Evolutionary conservation across 2,888 invertebrate genomes (phyloP).

Genomic region (Syrista parreyssii): DNA sequence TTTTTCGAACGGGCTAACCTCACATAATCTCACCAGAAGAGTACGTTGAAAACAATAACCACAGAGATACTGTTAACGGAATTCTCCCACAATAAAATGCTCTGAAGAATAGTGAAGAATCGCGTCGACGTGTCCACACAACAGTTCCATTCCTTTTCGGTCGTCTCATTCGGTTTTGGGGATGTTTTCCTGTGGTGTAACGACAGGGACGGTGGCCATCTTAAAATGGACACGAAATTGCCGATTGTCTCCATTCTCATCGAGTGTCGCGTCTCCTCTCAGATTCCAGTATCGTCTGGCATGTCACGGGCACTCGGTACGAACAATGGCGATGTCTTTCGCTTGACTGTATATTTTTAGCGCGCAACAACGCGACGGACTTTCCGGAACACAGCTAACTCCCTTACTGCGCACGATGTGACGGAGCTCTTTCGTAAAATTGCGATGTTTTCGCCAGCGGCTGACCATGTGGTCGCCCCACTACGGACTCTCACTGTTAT

Average conservation of each 20-base stretch:
- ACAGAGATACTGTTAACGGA: constrained; percentile 55
- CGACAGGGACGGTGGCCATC: neutral
- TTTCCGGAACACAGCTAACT: neutral
- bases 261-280: neutral
- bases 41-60: constrained; percentile 54
- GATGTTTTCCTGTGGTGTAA: neutral
- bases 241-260: neutral
- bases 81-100: constrained; percentile 57
- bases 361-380: neutral
- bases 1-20: neutral
- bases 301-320: neutral
- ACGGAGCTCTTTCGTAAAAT: neutral
- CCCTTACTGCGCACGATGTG: neutral
- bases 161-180: neutral
- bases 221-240: neutral
- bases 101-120: constrained; percentile 47
- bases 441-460: constrained; percentile 1
- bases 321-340: neutral
- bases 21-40: constrained; percentile 54
- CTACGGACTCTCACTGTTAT: neutral
- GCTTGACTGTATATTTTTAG: neutral
- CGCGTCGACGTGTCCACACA: constrained; percentile 31
- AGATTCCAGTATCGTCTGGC: neutral
- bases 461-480: neutral
- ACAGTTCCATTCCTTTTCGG: neutral